Evolutionary conservation across 2,113 vertebrate species (phyloP), one percentile per base, ranked within the genome.

Genomic region (Ornithorhynchus anatinus): DNA sequence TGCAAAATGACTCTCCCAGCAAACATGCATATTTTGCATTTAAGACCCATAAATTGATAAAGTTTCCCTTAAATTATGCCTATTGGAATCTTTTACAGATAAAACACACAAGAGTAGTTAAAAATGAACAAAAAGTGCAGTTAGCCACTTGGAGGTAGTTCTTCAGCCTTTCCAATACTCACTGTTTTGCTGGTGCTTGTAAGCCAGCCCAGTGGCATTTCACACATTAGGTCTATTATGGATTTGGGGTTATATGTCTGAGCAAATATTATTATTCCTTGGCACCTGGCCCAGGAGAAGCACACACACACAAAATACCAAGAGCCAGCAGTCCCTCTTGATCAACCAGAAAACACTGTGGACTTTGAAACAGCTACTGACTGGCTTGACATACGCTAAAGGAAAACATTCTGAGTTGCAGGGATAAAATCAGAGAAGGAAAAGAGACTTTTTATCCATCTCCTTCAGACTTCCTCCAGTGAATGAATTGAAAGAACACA

Each of bases 401-500:
- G 64, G 33, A 75, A 60, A 71, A 37, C 5, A 11, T 33, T 43
- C 23, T 59, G 10, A 67, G 17, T 10, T 37, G 3, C 39, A 23
- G 33, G 10, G 12, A 7, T 43, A 43, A n/a, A 67, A 59, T 2
- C n/a, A 11, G 23, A 16, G 7, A 58, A 71, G 66, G 19, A 38
- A 50, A 59, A 60, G 20, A 68, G 59, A 19, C 37, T 62, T 45
- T 63, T 69, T 58, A 39, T 2, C 48, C 9, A 25, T 59, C 74
- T 53, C 59, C 23, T 44, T 57, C 37, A 71, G 16, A 7, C 19
- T 68, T 53, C 39, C 69, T 20, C 31, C 45, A 68, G 57, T 16
- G 65, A 67, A 37, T 56, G 56, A 13, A 27, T 72, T 48, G 10
- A 64, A 57, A 66, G 69, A 78, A 82, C 36, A 42, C 19, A 31